Conservation (phyloP, 2,113 vertebrate species). For the Panthera tigris region DNA sequence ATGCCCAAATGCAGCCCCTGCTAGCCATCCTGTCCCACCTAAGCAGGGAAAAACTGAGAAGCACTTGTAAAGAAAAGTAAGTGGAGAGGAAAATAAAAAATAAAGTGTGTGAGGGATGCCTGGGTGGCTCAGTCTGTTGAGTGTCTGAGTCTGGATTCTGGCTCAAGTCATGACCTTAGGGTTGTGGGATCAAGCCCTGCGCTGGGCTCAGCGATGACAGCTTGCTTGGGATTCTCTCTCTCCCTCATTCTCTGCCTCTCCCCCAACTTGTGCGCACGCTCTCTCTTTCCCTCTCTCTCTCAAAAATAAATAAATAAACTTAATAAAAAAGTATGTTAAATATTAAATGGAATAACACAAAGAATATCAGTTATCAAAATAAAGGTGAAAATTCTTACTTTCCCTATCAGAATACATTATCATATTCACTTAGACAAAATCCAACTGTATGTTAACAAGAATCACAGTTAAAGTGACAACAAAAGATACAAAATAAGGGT, state of each 20-base stretch:
- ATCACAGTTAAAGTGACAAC: slow-evolving; percentile 14
- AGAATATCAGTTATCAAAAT: not conserved
- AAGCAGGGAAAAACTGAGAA: not conserved
- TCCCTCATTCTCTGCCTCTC: too few species aligned
- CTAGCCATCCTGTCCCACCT: not conserved
- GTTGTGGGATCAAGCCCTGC: too few species aligned
- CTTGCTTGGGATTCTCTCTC: too few species aligned
- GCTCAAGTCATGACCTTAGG: too few species aligned
- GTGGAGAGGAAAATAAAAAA: not conserved
- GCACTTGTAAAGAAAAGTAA: not conserved
- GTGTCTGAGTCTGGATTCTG: too few species aligned
- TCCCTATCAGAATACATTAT: not conserved
- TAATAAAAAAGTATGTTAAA: too few species aligned
- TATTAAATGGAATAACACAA: slow-evolving; percentile 2
- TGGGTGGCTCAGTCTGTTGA: too few species aligned
- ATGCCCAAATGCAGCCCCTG: not conserved
- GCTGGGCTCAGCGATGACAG: too few species aligned
- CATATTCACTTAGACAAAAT: slow-evolving; percentile 17
- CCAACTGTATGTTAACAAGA: not conserved
- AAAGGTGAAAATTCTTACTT: slow-evolving; percentile 26
- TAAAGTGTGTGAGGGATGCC: not conserved
- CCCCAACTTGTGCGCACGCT: too few species aligned
- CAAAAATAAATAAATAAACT: too few species aligned
- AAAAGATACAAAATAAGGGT: not conserved
- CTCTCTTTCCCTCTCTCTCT: too few species aligned